Conservation (phyloP, 2,888 invertebrate species). For the Biston betularia region DNA sequence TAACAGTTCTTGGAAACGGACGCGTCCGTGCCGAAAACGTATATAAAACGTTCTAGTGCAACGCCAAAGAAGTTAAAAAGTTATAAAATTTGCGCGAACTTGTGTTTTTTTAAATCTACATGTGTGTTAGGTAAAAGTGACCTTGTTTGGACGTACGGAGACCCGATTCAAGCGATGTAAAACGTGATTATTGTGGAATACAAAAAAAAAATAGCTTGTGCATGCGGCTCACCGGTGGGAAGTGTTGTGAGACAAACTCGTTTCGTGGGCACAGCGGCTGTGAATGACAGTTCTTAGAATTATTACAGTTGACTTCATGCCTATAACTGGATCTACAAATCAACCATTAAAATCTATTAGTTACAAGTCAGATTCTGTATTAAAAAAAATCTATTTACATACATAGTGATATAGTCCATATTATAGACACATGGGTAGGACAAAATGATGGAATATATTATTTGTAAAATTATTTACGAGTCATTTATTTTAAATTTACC, state of each 20-base stretch:
- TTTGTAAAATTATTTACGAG: too few species aligned
- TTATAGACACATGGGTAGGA: too few species aligned
- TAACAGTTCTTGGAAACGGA: constrained; percentile 5
- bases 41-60: neutral
- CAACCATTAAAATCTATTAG: too few species aligned
- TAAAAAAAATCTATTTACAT: too few species aligned
- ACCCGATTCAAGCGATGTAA: neutral
- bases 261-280: too few species aligned
- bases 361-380: too few species aligned
- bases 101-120: neutral
- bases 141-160: neutral
- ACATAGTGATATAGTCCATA: too few species aligned
- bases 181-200: neutral
- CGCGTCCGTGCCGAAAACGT: neutral
- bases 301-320: neutral
- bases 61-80: constrained; percentile 6
- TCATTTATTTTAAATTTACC: too few species aligned
- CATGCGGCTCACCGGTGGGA: constrained; percentile 2
- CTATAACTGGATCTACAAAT: too few species aligned
- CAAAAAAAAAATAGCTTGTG: neutral
- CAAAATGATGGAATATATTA: too few species aligned
- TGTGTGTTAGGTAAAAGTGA: neutral
- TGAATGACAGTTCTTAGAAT: too few species aligned
- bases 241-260: neutral
- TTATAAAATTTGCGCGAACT: neutral